These are phyloP conservation scores for Macroteleia sp. DNA, from an alignment of 2,888 invertebrate genomes.

Conservation along the genomic window DNA sequence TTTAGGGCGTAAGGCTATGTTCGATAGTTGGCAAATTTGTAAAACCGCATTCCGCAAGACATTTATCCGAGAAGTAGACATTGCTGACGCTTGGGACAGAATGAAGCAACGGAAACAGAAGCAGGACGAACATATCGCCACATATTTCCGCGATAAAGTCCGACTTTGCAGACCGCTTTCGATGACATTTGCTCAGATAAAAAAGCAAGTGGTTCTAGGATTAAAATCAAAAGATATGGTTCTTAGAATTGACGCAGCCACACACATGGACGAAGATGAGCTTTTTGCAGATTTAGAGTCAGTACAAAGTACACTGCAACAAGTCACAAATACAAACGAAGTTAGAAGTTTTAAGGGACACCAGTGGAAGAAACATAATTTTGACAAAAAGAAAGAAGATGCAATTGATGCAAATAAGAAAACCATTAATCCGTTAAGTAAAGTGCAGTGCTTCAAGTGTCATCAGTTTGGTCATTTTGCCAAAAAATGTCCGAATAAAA, in stretches of 20 bases:
- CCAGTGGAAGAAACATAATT: not conserved
- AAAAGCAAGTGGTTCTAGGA: constrained; percentile 22
- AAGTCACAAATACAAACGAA: not conserved
- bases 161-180: constrained; percentile 13
- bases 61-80: not conserved
- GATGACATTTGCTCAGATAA: constrained; percentile 3
- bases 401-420: not conserved
- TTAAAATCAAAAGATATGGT: not conserved
- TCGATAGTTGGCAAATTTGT: not conserved
- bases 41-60: not conserved
- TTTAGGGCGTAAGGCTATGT: not conserved
- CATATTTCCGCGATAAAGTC: constrained; percentile 15
- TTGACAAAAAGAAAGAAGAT: too few relatives aligned
- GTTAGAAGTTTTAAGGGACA: not conserved
- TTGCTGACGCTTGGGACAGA: constrained; percentile 3
- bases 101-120: constrained; percentile 10
- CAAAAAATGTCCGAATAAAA: constrained; percentile 35
- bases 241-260: too few relatives aligned
- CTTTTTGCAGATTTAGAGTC: not conserved
- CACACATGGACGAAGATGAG: not conserved
- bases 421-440: not conserved
- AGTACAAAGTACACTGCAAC: not conserved
- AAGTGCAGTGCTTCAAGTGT: constrained; percentile 33
- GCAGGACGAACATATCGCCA: not conserved
- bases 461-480: constrained; percentile 36